A percentile compares a stretch with the other conserved stretches of the same genome.
These are phyloP conservation scores for Oceanodroma leucorhoa DNA, from an alignment of 2,797 vertebrate genomes.

Conservation along the genomic window DNA sequence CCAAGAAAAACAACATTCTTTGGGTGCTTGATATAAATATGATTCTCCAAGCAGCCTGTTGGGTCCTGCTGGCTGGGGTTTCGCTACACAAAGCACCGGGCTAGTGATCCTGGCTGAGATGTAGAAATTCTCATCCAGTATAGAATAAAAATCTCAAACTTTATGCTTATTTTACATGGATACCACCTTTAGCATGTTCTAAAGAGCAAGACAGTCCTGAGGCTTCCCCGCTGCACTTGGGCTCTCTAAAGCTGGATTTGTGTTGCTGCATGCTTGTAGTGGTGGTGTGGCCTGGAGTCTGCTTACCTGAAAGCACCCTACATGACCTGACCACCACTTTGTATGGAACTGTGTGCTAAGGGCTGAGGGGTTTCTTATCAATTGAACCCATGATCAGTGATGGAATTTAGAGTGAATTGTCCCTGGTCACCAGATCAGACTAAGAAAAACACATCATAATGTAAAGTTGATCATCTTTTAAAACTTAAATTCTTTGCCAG, in stretches of 20 bases:
- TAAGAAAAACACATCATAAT: neutral
- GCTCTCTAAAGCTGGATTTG: neutral
- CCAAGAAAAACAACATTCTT: constrained; percentile 43
- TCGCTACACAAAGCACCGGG: neutral
- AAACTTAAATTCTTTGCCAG: neutral
- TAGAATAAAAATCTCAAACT: neutral
- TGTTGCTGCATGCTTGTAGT: too few species aligned
- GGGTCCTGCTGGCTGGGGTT: neutral
- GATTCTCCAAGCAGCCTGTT: neutral
- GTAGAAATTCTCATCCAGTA: neutral
- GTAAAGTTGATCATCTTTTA: neutral
- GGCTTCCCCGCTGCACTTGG: neutral
- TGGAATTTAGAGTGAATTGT: neutral
- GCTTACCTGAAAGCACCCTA: neutral
- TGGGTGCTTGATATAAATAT: neutral
- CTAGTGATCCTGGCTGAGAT: neutral
- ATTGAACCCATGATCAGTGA: neutral
- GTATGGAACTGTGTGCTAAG: neutral
- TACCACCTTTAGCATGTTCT: neutral
- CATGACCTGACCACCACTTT: neutral
- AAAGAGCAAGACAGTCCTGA: neutral
- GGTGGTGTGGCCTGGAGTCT: neutral
- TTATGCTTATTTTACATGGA: neutral
- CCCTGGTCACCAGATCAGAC: neutral
- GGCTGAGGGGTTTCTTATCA: neutral